phyloP scores from a whole-genome alignment of 2,797 vertebrate genomes.

The Anguilla obscura region DNA sequence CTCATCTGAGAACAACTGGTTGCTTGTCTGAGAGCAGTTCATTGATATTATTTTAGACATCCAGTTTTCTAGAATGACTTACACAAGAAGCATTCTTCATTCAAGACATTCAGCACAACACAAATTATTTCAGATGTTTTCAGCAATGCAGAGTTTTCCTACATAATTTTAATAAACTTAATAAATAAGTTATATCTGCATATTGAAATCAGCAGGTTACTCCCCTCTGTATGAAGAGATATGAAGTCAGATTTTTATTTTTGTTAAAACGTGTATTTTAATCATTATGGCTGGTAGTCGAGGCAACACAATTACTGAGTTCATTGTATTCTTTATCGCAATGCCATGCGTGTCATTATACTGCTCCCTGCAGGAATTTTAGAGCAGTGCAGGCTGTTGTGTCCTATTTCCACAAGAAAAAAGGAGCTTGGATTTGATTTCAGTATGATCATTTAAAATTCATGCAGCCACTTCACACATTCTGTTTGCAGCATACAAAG shows the following conservation, averaged over 20 bases:
- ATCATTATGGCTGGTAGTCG: no score
- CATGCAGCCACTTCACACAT: background rate
- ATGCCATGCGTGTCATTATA: background rate
- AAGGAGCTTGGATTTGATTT: background rate
- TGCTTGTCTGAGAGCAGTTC: background rate
- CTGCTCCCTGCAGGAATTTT: background rate
- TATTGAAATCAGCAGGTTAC: background rate
- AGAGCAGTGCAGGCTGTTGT: background rate
- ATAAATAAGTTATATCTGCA: background rate
- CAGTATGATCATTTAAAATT: background rate
- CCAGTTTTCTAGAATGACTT: background rate
- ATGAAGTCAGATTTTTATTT: background rate
- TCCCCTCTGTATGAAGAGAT: background rate
- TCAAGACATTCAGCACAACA: background rate
- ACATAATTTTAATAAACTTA: background rate
- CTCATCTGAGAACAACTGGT: background rate
- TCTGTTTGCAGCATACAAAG: background rate
- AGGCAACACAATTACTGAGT: background rate
- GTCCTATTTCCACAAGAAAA: background rate
- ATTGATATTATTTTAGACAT: background rate
- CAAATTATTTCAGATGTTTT: background rate
- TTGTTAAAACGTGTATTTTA: background rate
- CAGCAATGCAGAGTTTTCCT: background rate
- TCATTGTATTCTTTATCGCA: background rate
- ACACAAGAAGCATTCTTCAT: background rate